Conservation (phyloP, 2,113 vertebrate species). For the Pantherophis guttatus region DNA sequence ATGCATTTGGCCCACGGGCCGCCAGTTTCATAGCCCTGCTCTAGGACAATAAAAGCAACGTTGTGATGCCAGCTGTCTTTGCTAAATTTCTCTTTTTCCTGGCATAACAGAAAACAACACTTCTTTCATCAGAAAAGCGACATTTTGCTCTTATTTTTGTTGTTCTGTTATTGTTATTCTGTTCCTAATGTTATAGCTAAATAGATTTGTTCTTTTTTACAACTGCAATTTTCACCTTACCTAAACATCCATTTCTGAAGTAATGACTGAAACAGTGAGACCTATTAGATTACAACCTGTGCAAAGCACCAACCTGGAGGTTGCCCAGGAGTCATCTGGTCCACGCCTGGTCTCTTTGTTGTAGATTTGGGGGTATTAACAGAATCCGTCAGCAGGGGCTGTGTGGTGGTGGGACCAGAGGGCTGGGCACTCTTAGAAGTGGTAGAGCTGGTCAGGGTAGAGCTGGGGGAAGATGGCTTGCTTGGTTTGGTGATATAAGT, state of each 20-base stretch:
- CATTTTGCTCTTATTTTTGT: not conserved
- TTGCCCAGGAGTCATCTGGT: not conserved
- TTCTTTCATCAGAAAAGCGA: not conserved
- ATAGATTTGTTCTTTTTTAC: not conserved
- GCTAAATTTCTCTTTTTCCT: not conserved
- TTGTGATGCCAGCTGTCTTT: not conserved
- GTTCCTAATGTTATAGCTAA: not conserved
- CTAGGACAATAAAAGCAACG: not conserved
- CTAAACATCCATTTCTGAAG: not conserved
- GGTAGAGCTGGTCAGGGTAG: not conserved
- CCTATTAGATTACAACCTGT: not conserved
- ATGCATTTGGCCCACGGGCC: too few species aligned
- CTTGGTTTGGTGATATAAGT: rapidly evolving
- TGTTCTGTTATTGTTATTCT: not conserved
- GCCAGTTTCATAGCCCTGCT: too few species aligned
- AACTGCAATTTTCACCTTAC: not conserved
- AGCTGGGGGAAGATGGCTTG: not conserved
- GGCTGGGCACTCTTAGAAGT: too few species aligned
- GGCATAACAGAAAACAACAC: not conserved
- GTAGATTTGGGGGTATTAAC: not conserved
- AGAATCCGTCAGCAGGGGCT: not conserved
- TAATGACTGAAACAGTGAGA: not conserved
- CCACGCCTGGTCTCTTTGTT: not conserved
- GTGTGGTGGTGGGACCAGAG: not conserved
- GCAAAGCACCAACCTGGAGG: not conserved